Base-by-base conservation (phyloP, 1,140 invertebrate genomes). In the Anastrepha ludens region DNA sequence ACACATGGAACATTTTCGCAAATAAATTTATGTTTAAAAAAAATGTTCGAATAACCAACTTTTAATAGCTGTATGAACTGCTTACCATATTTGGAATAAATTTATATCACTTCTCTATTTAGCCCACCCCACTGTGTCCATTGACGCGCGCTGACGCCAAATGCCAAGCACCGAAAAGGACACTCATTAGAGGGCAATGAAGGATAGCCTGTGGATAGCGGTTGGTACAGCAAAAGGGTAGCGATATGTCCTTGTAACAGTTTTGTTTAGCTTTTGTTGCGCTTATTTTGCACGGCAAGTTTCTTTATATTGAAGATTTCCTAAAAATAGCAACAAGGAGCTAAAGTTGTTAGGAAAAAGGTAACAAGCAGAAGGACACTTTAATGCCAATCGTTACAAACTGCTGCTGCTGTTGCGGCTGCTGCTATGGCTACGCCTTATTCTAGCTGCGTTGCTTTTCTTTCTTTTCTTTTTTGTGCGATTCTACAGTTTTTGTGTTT, bases 131-230 rank as follows among this genome's bases (percentile, higher is more conserved):
- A 74, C 44, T 50, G 29, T 29, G 70, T 74, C 2, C 41, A 74
- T 74, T 17, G n/a, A 74, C 13, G 44, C n/a, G n/a, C 70, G 39
- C 41, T 44, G 13, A 47, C n/a, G 70, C 41, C 44, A 74, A 74
- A 74, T 74, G 44, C 44, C 70, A 74, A 74, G 70, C 47, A 17
- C 70, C 70, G 70, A 74, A 74, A 70, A 74, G 65, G 70, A 74
- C 70, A 74, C 44, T 74, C 70, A 74, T 4, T 44, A 74, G 44
- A 74, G 70, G 39, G 15, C 44, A 44, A 41, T 74, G 29, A 47
- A 74, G 70, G 70, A 74, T 74, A 15, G 70, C n/a, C 65, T 41
- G 65, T 13, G 20, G 65, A 15, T 13, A 39, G 29, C 9, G 65
- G 65, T 67, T 20, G 65, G 15, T 67, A 67, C 70, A 74, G 41